Evolutionary conservation across 2,113 vertebrate species (phyloP).

Genomic region (Pedionomus torquatus): DNA sequence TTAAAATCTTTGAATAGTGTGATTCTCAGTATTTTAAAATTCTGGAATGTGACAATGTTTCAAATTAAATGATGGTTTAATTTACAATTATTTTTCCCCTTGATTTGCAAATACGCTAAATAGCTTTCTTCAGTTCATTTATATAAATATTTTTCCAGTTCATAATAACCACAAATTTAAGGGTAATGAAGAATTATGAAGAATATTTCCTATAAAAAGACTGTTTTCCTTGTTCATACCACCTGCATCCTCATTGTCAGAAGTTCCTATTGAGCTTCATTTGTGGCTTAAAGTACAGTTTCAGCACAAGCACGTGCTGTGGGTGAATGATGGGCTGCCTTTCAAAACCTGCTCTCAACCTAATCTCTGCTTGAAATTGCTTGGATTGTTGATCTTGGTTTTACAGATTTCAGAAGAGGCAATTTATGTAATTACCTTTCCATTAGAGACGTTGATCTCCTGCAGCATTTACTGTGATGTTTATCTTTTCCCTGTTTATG

Average conservation of each 20-base stretch:
- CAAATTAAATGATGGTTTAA: not conserved
- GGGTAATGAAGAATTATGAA: rapidly evolving
- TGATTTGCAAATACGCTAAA: not conserved
- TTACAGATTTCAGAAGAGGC: not conserved
- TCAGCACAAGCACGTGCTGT: not conserved
- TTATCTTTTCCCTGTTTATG: not conserved
- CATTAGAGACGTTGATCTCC: not conserved
- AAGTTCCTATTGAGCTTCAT: not conserved
- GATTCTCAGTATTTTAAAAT: not conserved
- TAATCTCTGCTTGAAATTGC: not conserved
- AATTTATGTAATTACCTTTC: not conserved
- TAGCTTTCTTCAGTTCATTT: not conserved
- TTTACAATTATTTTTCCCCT: not conserved
- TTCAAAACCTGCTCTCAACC: not conserved
- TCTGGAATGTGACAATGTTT: not conserved
- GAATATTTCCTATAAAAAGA: not conserved
- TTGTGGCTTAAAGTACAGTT: not conserved
- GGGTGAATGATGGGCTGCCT: not conserved
- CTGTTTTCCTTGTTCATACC: not conserved
- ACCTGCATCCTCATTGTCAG: not conserved
- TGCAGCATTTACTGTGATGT: not conserved
- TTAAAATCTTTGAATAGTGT: rapidly evolving
- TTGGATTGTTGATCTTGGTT: not conserved
- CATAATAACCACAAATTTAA: not conserved
- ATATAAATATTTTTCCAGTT: not conserved